Conservation (phyloP, 2,888 invertebrate species). For the Bellardia pandia region DNA sequence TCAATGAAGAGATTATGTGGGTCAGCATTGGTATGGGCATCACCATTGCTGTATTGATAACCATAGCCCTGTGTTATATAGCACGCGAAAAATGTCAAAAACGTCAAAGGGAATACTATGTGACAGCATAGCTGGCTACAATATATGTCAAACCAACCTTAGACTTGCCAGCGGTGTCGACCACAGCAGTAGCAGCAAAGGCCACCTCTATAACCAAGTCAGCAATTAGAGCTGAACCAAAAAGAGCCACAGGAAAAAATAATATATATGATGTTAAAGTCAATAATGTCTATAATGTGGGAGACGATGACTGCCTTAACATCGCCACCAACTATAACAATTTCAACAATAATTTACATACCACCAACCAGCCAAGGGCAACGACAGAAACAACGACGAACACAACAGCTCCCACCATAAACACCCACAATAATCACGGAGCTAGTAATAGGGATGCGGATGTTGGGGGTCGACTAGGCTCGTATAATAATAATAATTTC, state of each 20-base stretch:
- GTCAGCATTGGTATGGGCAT: slow-evolving; percentile 90
- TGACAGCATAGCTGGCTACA: slow-evolving; percentile 86
- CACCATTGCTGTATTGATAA: slow-evolving; percentile 91
- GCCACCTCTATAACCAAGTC: slow-evolving; percentile 8
- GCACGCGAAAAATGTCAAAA: slow-evolving; percentile 92
- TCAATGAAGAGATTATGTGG: slow-evolving; percentile 95
- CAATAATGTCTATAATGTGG: slow-evolving; percentile 35
- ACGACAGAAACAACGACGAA: slow-evolving; percentile 51
- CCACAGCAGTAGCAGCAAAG: slow-evolving; percentile 40
- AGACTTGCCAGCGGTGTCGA: slow-evolving; percentile 17
- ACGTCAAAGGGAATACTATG: slow-evolving; percentile 89
- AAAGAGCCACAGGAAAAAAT: slow-evolving; percentile 12
- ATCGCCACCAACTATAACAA: slow-evolving; percentile 27
- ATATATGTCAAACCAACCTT: slow-evolving; percentile 47
- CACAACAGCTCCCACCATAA: slow-evolving; percentile 50
- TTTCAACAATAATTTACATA: slow-evolving; percentile 46
- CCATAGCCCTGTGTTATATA: slow-evolving; percentile 92
- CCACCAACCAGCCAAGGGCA: slow-evolving; percentile 51
- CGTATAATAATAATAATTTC: slow-evolving; percentile 45
- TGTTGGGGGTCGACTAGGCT: background rate
- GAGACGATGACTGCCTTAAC: background rate
- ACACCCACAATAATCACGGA: slow-evolving; percentile 13
- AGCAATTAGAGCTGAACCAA: slow-evolving; percentile 26
- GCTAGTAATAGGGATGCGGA: background rate
- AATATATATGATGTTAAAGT: slow-evolving; percentile 53